Evolutionary conservation across 2,888 invertebrate genomes (phyloP).

Genomic region (Atethmia centrago): DNA sequence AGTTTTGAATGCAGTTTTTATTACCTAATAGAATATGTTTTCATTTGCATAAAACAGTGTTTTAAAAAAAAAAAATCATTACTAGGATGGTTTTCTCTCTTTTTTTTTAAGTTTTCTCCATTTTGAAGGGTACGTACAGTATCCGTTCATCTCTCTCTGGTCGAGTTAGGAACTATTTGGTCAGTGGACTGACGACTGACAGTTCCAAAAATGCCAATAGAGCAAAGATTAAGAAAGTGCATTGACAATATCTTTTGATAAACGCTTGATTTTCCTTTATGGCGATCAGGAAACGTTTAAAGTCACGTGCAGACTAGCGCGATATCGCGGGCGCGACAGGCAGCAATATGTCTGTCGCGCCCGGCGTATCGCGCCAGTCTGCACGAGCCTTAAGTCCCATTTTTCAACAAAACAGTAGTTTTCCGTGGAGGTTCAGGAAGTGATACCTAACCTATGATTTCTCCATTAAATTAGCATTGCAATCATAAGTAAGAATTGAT

Average conservation of each 20-base stretch:
- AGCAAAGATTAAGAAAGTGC: neutral
- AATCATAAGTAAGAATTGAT: conserved; percentile 30
- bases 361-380: too few relatives aligned
- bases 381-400: too few relatives aligned
- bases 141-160: neutral
- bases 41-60: neutral
- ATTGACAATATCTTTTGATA: neutral
- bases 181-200: neutral
- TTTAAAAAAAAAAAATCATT: neutral
- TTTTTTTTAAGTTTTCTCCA: neutral
- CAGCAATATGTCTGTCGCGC: too few relatives aligned
- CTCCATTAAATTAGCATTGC: conserved; percentile 21
- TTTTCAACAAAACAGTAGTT: conserved; percentile 7
- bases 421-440: conserved; percentile 19
- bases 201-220: neutral
- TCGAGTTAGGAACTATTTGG: neutral
- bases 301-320: too few relatives aligned
- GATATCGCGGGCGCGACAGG: too few relatives aligned
- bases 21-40: neutral
- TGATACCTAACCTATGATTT: neutral
- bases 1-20: conserved; percentile 9
- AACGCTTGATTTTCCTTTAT: neutral
- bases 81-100: too few relatives aligned
- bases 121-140: neutral
- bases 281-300: conserved; percentile 14